Conservation (phyloP, 2,888 invertebrate genomes). For the Uloborus plumipes region DNA sequence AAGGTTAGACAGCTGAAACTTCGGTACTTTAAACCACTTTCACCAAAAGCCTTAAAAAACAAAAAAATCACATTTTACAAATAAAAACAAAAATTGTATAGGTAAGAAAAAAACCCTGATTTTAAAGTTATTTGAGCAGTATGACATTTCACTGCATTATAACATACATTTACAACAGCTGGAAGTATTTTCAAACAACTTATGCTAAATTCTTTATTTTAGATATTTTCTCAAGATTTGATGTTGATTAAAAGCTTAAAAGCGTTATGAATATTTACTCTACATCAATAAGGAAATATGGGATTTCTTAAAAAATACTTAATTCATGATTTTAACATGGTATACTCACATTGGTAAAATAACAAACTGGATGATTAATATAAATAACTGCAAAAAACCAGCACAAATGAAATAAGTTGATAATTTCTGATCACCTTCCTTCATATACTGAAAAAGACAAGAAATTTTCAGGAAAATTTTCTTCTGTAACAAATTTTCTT, state of each 20-base stretch:
- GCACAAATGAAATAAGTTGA: constrained; percentile 88
- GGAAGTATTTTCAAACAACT: no score
- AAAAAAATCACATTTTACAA: no score
- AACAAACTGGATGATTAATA: constrained; percentile 79
- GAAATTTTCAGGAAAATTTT: neutral
- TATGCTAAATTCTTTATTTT: no score
- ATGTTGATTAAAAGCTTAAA: neutral
- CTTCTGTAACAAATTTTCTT: neutral
- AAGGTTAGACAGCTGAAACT: no score
- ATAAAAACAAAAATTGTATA: no score
- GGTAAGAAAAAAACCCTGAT: no score
- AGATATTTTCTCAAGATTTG: neutral
- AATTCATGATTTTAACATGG: neutral
- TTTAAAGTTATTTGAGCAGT: no score
- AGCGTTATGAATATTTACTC: neutral
- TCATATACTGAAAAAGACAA: constrained; percentile 78
- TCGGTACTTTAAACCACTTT: no score
- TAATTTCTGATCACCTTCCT: constrained; percentile 88
- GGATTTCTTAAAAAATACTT: neutral
- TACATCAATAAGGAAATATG: neutral
- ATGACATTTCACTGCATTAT: no score
- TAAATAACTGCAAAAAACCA: constrained; percentile 79
- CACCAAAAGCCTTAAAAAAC: no score
- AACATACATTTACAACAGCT: no score
- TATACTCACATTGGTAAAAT: constrained; percentile 78